Evolutionary conservation across 1,140 invertebrate genomes (phyloP).

Genomic region (Chlorops oryzae): DNA sequence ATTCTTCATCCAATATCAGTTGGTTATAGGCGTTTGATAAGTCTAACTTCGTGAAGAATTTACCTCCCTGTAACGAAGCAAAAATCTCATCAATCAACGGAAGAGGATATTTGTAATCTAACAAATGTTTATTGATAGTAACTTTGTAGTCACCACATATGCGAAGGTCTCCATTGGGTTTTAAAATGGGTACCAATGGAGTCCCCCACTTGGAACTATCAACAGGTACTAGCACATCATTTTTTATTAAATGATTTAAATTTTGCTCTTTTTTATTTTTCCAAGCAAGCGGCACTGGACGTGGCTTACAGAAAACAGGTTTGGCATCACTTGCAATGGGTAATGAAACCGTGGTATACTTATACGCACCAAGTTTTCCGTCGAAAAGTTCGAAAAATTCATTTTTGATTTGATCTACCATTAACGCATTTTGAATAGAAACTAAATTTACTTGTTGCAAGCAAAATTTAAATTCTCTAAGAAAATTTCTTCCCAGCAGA

Average conservation of each 20-base stretch:
- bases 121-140: slow-evolving; percentile 42
- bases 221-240: slow-evolving; percentile 35
- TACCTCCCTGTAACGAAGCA: slow-evolving; percentile 26
- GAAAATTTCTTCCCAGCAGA: slow-evolving; percentile 8
- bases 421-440: not conserved
- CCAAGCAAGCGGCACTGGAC: slow-evolving; percentile 13
- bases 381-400: slow-evolving; percentile 8
- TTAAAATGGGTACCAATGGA: slow-evolving; percentile 41
- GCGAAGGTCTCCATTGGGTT: slow-evolving; percentile 44
- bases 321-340: not conserved
- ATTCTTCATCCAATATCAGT: slow-evolving; percentile 28
- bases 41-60: slow-evolving; percentile 40
- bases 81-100: slow-evolving; percentile 36
- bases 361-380: not conserved
- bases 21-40: slow-evolving; percentile 44
- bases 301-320: slow-evolving; percentile 12
- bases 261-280: slow-evolving; percentile 14
- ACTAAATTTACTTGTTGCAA: slow-evolving; percentile 6
- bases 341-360: not conserved
- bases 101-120: slow-evolving; percentile 39
- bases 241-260: slow-evolving; percentile 30
- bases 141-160: slow-evolving; percentile 49
- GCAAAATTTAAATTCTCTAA: slow-evolving; percentile 6
- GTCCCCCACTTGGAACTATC: slow-evolving; percentile 38
- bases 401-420: slow-evolving; percentile 7